Conservation (phyloP, 2,797 vertebrate genomes). For the Enteromius mattozi region DNA sequence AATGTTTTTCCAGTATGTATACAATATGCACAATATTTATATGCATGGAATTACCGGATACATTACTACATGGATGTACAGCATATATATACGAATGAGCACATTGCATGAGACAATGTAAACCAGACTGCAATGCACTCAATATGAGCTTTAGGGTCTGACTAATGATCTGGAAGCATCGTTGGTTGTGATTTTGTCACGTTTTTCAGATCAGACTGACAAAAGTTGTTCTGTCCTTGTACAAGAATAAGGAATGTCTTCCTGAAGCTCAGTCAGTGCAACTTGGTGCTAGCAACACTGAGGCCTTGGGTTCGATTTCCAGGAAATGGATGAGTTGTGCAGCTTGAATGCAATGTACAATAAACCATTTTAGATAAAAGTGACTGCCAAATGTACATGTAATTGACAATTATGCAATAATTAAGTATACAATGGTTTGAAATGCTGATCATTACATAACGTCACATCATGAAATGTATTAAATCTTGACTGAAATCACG, state of each 20-base stretch:
- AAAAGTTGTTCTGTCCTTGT: neutral
- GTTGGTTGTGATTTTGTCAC: neutral
- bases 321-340: neutral
- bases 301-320: neutral
- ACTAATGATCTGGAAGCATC: neutral
- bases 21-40: neutral
- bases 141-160: neutral
- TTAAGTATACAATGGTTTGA: neutral
- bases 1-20: conserved; percentile 5
- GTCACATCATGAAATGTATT: neutral
- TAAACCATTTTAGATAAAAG: neutral
- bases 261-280: neutral
- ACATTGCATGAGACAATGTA: neutral
- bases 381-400: neutral
- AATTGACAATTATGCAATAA: neutral
- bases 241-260: neutral
- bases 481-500: neutral
- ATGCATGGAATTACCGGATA: neutral
- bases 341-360: neutral
- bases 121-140: neutral
- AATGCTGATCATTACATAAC: neutral
- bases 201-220: neutral
- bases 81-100: conserved; percentile 15
- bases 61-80: conserved; percentile 2
- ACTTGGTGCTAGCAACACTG: neutral